Evolutionary conservation across 2,797 vertebrate genomes (phyloP).

Genomic region (Lepus oiostolus): DNA sequence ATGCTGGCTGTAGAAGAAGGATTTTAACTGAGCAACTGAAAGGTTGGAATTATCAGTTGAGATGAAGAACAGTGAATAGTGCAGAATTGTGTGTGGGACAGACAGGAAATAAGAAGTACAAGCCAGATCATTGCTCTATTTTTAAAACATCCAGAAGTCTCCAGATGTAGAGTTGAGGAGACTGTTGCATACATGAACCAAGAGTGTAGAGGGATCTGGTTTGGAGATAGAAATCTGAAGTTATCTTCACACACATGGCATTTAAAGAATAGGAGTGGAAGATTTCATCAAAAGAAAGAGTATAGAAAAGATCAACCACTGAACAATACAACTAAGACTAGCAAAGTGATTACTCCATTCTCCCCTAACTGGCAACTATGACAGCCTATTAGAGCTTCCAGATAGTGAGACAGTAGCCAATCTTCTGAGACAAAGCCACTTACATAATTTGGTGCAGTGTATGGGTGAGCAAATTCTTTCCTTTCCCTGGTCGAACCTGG

Average conservation of each 20-base stretch:
- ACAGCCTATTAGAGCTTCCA: neutral
- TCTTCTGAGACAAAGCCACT: neutral
- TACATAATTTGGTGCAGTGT: neutral
- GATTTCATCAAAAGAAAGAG: neutral
- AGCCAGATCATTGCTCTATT: neutral
- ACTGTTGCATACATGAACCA: too few species aligned
- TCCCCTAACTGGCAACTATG: neutral
- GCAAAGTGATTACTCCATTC: neutral
- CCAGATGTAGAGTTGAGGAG: neutral
- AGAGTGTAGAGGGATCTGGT: neutral
- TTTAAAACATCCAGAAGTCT: neutral
- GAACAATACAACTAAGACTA: neutral
- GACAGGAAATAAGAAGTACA: neutral
- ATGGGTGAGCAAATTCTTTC: neutral
- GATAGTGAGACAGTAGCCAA: neutral
- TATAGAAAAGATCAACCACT: neutral
- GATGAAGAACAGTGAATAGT: neutral
- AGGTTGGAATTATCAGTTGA: neutral
- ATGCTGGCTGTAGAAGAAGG: neutral
- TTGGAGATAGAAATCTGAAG: neutral
- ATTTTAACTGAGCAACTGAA: neutral
- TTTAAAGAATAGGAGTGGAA: neutral
- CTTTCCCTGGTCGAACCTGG: neutral
- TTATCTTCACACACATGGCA: neutral
- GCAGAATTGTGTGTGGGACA: neutral